A percentile compares a stretch with the other conserved stretches of the same genome.
Evolutionary conservation across 1,140 invertebrate species (phyloP).

Genomic region (Drosophila athabasca): DNA sequence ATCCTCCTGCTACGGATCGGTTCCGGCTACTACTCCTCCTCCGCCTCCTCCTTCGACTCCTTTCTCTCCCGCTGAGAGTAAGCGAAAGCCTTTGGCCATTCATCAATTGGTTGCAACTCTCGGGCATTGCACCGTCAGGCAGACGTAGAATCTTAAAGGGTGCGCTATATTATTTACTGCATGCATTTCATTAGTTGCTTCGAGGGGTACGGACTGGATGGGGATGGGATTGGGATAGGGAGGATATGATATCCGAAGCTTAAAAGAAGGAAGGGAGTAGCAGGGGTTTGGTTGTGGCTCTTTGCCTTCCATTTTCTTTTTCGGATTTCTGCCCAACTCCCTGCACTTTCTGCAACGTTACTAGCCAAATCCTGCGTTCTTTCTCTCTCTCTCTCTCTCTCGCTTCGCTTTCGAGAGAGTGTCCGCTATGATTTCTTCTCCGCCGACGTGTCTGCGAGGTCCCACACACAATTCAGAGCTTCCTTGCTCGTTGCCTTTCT

Average conservation of each 20-base stretch:
- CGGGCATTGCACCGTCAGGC: no score
- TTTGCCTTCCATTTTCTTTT: conserved; percentile 52
- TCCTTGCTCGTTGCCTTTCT: conserved; percentile 35
- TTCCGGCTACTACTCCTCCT: no score
- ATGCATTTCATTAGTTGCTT: no score
- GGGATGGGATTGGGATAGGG: no score
- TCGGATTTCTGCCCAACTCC: conserved; percentile 18
- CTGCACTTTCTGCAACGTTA: conserved; percentile 66
- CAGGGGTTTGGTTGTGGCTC: conserved; percentile 4
- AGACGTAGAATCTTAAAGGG: no score
- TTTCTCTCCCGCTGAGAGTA: no score
- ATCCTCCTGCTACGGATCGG: neutral
- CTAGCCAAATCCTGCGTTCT: conserved; percentile 66
- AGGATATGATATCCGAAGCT: no score
- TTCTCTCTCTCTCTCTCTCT: conserved; percentile 13
- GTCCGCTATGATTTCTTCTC: conserved; percentile 66
- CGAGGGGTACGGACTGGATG: no score
- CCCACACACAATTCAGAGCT: conserved; percentile 15
- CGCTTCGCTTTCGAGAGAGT: conserved; percentile 65
- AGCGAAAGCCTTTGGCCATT: no score
- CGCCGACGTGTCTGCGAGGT: conserved; percentile 32
- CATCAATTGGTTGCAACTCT: no score
- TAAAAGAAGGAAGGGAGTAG: no score
- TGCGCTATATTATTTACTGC: neutral
- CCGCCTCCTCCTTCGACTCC: no score